A percentile compares a stretch with the other conserved stretches of the same genome.
These are phyloP conservation scores for Apodemia mormo DNA, from an alignment of 2,888 invertebrate genomes.

Conservation along the genomic window DNA sequence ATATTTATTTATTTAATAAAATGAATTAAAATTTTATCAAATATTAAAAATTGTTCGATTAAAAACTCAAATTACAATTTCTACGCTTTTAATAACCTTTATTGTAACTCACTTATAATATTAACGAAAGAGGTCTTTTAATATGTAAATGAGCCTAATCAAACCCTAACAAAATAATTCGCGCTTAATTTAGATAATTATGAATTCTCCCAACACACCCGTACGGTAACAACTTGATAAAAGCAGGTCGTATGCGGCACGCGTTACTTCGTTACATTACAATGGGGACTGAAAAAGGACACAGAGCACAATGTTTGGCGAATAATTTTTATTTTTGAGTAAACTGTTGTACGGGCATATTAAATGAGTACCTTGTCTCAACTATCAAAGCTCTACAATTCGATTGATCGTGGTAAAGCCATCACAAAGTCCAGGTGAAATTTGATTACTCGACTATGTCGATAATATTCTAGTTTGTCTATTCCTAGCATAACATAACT, in stretches of 20 bases:
- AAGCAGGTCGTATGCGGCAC: slow-evolving; percentile 62
- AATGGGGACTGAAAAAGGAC: slow-evolving; percentile 45
- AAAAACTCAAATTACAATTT: no score
- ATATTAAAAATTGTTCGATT: no score
- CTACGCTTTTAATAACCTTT: background rate
- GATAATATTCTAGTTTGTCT: no score
- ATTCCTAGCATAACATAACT: no score
- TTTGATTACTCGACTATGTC: no score
- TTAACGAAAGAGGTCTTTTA: slow-evolving; percentile 20
- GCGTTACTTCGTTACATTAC: slow-evolving; percentile 62
- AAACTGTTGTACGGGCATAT: background rate
- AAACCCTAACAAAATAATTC: slow-evolving; percentile 51
- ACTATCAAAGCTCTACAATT: background rate
- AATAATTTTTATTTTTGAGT: slow-evolving; percentile 30
- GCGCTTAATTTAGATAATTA: slow-evolving; percentile 55
- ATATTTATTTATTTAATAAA: no score
- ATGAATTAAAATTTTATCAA: no score
- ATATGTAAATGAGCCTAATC: slow-evolving; percentile 36
- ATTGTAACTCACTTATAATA: slow-evolving; percentile 3
- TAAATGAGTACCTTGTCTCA: background rate
- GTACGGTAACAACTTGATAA: slow-evolving; percentile 55
- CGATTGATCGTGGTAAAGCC: no score
- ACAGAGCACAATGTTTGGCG: slow-evolving; percentile 38
- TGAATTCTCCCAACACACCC: slow-evolving; percentile 56
- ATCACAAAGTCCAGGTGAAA: no score